Conservation (phyloP, 1,140 invertebrate species). For the Cydia splendana region DNA sequence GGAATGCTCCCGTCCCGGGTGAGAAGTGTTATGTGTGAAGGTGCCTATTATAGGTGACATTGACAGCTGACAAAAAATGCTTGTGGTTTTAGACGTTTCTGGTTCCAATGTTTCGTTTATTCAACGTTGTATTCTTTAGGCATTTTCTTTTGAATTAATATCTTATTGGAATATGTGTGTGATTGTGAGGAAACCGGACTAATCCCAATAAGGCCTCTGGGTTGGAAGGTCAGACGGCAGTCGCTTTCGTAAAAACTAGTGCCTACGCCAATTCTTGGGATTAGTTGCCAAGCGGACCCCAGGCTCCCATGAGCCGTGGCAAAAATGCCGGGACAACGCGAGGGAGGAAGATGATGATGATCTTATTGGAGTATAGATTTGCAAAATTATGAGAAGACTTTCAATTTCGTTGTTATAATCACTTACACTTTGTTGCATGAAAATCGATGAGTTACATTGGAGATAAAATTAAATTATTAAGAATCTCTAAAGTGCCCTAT, state of each 20-base stretch:
- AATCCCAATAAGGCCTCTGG: no score
- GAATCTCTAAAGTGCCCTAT: no score
- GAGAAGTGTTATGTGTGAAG: background rate
- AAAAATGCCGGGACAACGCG: no score
- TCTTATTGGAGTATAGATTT: background rate
- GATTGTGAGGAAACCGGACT: no score
- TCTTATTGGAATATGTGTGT: background rate
- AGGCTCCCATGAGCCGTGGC: no score
- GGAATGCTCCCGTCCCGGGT: constrained; percentile 45
- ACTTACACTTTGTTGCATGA: background rate
- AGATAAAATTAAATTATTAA: background rate
- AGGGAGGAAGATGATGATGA: no score
- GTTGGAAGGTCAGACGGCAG: no score
- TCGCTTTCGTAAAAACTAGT: no score
- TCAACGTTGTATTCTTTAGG: background rate
- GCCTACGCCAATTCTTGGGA: no score
- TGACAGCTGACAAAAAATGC: background rate
- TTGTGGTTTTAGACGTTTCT: background rate
- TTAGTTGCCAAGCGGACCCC: no score
- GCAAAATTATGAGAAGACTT: background rate
- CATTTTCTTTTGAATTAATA: background rate
- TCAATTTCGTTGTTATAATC: background rate
- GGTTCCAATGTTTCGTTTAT: background rate
- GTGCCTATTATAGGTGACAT: background rate
- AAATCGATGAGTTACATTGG: background rate